Evolutionary conservation across 2,113 vertebrate genomes (phyloP), one percentile per base, ranked within the genome.

Genomic region (Carollia perspicillata): DNA sequence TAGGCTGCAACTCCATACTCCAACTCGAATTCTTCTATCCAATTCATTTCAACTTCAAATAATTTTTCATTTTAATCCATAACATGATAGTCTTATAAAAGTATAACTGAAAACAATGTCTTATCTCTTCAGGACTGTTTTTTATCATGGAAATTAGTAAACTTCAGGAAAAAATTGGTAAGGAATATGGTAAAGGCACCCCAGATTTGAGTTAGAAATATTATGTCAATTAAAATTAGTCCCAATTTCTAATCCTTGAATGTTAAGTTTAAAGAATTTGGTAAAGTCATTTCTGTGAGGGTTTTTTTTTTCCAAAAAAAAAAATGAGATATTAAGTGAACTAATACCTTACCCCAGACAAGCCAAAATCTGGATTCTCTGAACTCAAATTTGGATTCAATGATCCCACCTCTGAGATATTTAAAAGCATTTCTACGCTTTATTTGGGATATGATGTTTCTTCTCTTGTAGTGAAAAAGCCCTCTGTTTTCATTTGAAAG

Each of bases 401-500:
- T 6, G 58, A 22, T 68, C 30, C 26, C 22, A 30, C 49, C 49
- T 77, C 28, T 72, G 44, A 84, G 30, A 72, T 22, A 92, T 58
- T 87, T 75, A 63, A 83, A 77, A 89, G 14, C 4, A 84, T 51
- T 30, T 89, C 55, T 87, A 3, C 33, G 33, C 35, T 96, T 80
- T 78, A 40, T 77, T 90, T 85, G 16, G 33, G 4, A 13, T 40
- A 49, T 55, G 37, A 35, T n/a, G 2, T 37, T 95, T 85, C 53
- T 87, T 84, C n/a, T 88, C 30, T 42, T 63, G 47, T 30, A 69
- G 0, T 51, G 10, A 90, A 83, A 83, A 71, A 49, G 69, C 7
- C 18, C 20, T 66, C 86, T 71, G 40, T 89, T 95, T 96, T 94
- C 33, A 83, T 42, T 89, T 93, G 28, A 96, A 91, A 95, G 79